Evolutionary conservation across 64 coral and sea anemone genomes (phyloP), one percentile per base, ranked within the genome.

Genomic region (Dendrophyllia cribrosa): DNA sequence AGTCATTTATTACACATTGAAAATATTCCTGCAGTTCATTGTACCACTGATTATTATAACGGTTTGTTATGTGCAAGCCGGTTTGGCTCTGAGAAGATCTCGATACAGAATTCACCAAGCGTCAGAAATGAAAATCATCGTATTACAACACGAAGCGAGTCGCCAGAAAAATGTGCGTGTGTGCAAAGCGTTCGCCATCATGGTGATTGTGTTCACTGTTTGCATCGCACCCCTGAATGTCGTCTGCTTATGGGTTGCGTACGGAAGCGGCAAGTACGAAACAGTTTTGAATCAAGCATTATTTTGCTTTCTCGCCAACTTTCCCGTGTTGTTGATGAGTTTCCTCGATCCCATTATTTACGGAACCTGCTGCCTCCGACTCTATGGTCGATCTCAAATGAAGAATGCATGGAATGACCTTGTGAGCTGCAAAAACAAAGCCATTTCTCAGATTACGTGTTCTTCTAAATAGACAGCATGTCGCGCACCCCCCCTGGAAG

Each of bases 281-380:
- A 9, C 44, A 4, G 14, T 48, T 47, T 43, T 49, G 16, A 48
- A 44, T 74, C 25, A 74, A 47, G 71, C 71, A 3, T 3, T 74
- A 2, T 48, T 13, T 46, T 74, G 34, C 44, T 74, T 74, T 47
- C 10, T 74, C 45, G 43, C 71, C 24, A 74, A 74, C 15, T 74
- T 74, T 15, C 71, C 71, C 2, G 23, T 74, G 9, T 48, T 74
- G 13, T 74, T 74, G 8, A 48, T 14, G 15, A 74, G 71, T 9
- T 74, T 74, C 16, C 71, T 74, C 13, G 71, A 74, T 74, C 71
- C 71, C 4, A 74, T 74, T 47, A 48, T 74, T 74, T 74, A 74
- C 71, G 71, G 71, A 47, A 48, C 71, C 4, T 74, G 12, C 26
- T 74, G 71, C 71, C 11, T 16, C 26, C 34, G 71, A 5, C 44